A percentile compares a stretch with the other conserved stretches of the same genome.
These are phyloP conservation scores for Chironomus striatipennis DNA, from an alignment of 1,140 invertebrate species.

Conservation along the genomic window DNA sequence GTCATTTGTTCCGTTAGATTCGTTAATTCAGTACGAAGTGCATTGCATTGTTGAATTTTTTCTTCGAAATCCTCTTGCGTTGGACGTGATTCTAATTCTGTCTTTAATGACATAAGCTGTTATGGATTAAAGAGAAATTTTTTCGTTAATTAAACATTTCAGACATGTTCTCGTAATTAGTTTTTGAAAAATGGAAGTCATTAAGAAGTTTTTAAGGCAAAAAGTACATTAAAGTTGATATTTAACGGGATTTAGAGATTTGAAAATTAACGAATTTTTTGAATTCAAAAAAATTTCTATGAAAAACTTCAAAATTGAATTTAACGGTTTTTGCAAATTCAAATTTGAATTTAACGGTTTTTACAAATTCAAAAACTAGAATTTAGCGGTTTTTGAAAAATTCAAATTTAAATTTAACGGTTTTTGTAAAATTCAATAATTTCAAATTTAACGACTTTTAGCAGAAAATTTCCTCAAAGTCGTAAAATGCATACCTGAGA, in stretches of 20 bases:
- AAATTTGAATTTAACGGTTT: too few relatives aligned
- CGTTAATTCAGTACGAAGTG: slow-evolving; percentile 1
- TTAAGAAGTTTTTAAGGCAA: too few relatives aligned
- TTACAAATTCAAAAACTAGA: background rate
- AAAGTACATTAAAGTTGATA: too few relatives aligned
- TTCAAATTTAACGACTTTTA: too few relatives aligned
- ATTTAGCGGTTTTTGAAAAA: background rate
- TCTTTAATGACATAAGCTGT: slow-evolving; percentile 3
- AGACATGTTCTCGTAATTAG: background rate
- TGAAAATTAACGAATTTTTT: too few relatives aligned
- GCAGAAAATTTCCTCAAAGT: too few relatives aligned
- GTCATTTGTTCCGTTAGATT: background rate
- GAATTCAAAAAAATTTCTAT: too few relatives aligned
- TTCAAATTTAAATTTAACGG: background rate
- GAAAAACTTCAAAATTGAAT: background rate
- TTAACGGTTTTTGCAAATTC: too few relatives aligned
- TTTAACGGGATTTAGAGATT: too few relatives aligned
- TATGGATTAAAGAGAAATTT: background rate
- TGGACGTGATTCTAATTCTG: background rate
- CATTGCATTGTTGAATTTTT: slow-evolving; percentile 16
- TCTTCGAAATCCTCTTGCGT: background rate
- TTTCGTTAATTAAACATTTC: background rate
- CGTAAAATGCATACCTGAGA: background rate
- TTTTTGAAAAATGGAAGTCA: background rate
- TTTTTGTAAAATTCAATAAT: too few relatives aligned